Percentiles rank a stretch among this genome's conserved stretches.
Evolutionary conservation across 2,888 invertebrate genomes (phyloP).

Genomic region (Drosophila villosipedis): DNA sequence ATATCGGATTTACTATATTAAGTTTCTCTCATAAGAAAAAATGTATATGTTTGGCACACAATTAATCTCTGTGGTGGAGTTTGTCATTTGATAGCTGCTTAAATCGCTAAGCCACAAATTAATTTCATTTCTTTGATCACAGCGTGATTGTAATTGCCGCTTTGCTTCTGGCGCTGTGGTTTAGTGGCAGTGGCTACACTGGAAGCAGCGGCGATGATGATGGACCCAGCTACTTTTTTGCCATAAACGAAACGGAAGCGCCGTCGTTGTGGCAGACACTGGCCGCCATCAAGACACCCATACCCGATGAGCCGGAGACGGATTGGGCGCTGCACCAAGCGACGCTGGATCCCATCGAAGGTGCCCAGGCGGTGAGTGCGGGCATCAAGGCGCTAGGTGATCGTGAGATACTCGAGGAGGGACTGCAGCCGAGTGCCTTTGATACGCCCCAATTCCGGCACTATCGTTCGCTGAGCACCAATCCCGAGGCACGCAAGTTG

Average conservation of each 20-base stretch:
- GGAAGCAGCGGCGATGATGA: not conserved
- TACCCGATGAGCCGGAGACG: constrained; percentile 73
- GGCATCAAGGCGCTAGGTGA: constrained; percentile 87
- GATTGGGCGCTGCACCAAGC: constrained; percentile 68
- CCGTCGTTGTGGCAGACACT: constrained; percentile 27
- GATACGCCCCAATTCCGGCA: constrained; percentile 90
- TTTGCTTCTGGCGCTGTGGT: constrained; percentile 66
- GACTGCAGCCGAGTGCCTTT: constrained; percentile 84
- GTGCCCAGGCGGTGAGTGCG: constrained; percentile 86
- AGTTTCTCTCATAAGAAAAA: not conserved
- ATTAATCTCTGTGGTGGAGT: not conserved
- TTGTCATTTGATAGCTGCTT: constrained; percentile 33
- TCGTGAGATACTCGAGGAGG: constrained; percentile 87
- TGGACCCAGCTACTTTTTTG: constrained; percentile 60
- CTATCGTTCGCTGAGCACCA: constrained; percentile 89
- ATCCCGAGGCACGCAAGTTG: constrained; percentile 87
- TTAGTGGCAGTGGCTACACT: constrained; percentile 59
- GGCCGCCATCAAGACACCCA: constrained; percentile 57
- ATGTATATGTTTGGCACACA: not conserved
- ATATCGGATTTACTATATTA: not conserved
- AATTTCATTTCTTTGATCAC: constrained; percentile 53
- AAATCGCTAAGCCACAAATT: constrained; percentile 13
- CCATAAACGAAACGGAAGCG: constrained; percentile 44
- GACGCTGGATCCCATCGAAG: constrained; percentile 49
- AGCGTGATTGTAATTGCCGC: constrained; percentile 78